phyloP scores from a whole-genome alignment of 2,797 vertebrate species.

The Characodon lateralis region DNA sequence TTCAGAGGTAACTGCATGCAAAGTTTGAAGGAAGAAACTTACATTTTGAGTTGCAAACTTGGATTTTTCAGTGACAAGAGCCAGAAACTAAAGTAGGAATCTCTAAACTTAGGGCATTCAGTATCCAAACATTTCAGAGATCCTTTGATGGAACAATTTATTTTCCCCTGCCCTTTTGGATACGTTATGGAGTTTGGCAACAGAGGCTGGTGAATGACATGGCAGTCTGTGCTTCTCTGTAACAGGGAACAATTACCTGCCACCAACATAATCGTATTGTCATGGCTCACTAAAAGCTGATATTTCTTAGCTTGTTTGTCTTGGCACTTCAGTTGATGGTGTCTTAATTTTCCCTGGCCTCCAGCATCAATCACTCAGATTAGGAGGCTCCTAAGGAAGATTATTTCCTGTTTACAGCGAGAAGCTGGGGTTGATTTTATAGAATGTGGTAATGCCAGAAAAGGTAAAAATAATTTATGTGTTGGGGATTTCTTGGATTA shows the following conservation, averaged over 20 bases:
- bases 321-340: constrained; percentile 48
- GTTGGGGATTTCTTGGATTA: background rate
- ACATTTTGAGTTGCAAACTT: constrained; percentile 7
- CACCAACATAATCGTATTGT: constrained; percentile 66
- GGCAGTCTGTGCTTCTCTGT: constrained; percentile 51
- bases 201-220: constrained; percentile 48
- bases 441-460: constrained; percentile 21
- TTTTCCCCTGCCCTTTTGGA: constrained; percentile 47
- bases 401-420: constrained; percentile 32
- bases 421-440: constrained; percentile 15
- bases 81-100: constrained; percentile 11
- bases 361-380: constrained; percentile 45
- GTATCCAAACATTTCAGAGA: background rate
- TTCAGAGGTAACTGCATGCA: constrained; percentile 22
- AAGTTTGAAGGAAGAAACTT: constrained; percentile 25
- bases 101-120: constrained; percentile 24
- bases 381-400: constrained; percentile 39
- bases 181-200: constrained; percentile 57
- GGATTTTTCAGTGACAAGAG: constrained; percentile 1
- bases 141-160: constrained; percentile 23
- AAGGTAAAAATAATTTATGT: background rate
- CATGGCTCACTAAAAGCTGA: constrained; percentile 54
- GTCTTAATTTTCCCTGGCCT: constrained; percentile 55
- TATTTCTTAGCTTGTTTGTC: constrained; percentile 66
- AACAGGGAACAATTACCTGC: constrained; percentile 58